Conservation (phyloP, 2,113 vertebrate species). For the Halichoeres trimaculatus region DNA sequence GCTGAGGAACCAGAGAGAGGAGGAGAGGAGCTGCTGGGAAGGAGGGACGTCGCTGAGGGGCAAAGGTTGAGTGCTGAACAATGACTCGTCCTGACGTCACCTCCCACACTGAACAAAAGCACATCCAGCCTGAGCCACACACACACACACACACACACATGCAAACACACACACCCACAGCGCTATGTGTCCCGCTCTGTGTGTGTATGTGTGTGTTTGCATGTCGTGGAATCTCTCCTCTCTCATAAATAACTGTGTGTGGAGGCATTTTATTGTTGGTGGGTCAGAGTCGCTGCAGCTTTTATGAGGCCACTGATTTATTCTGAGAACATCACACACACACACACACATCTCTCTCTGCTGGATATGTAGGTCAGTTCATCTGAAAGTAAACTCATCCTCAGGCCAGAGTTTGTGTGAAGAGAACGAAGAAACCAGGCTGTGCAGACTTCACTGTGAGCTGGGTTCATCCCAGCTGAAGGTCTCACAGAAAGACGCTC, state of each 20-base stretch:
- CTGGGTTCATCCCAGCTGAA: not conserved
- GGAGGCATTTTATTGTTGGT: conserved; percentile 39
- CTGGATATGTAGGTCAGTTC: conserved; percentile 48
- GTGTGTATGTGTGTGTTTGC: conserved; percentile 10
- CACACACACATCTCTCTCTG: not conserved
- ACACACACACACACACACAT: too few species aligned
- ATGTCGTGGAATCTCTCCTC: conserved; percentile 30
- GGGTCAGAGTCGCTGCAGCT: conserved; percentile 29
- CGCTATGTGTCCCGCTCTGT: not conserved
- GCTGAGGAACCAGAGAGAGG: not conserved
- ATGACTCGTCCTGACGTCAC: conserved; percentile 50
- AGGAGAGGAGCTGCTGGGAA: conserved; percentile 8
- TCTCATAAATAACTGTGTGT: conserved; percentile 24
- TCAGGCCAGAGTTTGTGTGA: conserved; percentile 19
- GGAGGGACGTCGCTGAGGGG: conserved; percentile 13
- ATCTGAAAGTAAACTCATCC: conserved; percentile 34
- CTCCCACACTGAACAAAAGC: conserved; percentile 40
- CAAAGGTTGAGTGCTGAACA: conserved; percentile 62
- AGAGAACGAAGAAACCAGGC: not conserved
- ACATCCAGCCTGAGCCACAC: conserved; percentile 56
- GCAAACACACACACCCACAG: conserved; percentile 46
- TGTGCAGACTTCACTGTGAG: not conserved
- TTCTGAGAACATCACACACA: conserved; percentile 39
- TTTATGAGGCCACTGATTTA: conserved; percentile 49
- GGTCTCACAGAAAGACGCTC: too few species aligned